Evolutionary conservation across 2,888 invertebrate genomes (phyloP), one percentile per base, ranked within the genome.

Genomic region (Dioctria rufipes): DNA sequence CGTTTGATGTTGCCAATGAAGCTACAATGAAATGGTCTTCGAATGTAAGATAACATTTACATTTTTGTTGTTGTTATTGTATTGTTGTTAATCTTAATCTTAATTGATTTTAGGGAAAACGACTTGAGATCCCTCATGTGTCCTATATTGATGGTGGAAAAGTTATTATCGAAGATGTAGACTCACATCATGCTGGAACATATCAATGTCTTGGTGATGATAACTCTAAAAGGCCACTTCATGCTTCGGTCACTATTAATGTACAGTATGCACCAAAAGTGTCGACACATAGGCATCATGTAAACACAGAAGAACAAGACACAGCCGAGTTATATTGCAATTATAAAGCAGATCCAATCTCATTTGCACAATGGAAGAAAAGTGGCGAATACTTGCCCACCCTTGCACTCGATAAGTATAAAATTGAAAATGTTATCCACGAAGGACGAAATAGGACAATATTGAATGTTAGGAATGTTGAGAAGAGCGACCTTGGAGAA

Each of bases 401-500:
- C n/a, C 78, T 85, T 5, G 86, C 87, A 0, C n/a, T 60, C 37
- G 85, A 86, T 3, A 88, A 88, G 81, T 86, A 87, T 58, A 91
- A 86, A 88, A 90, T 42, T 85, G 89, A 71, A 90, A 91, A 80
- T 89, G 89, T 86, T 87, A 89, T 83, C 9, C 87, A 87, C 81
- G 77, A 77, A 46, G 84, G 82, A 25, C 86, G 85, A 66, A 88
- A 88, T 83, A 86, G 87, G 43, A 92, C 95, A 84, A 92, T 91
- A 83, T 88, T 96, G 66, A 89, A 93, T 43, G 92, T 96, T 83
- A 90, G 93, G 46, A 91, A 91, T 39, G 93, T 95, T 0, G 90
- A 91, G 13, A 88, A 89, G 63, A 87, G 90, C 0, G 95, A 96
- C 88, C 91, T 95, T 82, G 96, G 95, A 0, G 92, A 92, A 86